These are phyloP conservation scores for Eupristina koningsbergeri DNA, from an alignment of 1,140 invertebrate species.

Conservation along the genomic window DNA sequence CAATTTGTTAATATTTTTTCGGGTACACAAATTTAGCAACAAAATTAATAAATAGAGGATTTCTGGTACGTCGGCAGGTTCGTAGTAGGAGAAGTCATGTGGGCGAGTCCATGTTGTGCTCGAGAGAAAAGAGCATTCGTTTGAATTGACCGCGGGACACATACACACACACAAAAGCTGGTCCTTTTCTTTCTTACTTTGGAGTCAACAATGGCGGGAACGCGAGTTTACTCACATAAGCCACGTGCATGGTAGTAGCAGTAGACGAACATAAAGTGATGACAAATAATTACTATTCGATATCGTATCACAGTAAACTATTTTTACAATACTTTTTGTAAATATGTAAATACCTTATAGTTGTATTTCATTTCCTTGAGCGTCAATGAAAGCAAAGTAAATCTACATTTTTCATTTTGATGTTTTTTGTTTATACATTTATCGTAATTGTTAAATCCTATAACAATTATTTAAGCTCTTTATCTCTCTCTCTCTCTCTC, in stretches of 20 bases:
- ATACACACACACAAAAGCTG: slow-evolving; percentile 22
- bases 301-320: too few relatives aligned
- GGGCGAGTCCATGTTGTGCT: slow-evolving; percentile 63
- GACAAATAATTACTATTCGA: neutral
- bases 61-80: neutral
- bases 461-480: too few relatives aligned
- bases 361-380: neutral
- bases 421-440: neutral
- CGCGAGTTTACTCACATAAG: slow-evolving; percentile 40
- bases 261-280: slow-evolving; percentile 46
- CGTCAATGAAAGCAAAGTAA: neutral
- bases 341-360: neutral
- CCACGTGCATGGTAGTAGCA: slow-evolving; percentile 53
- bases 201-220: slow-evolving; percentile 67
- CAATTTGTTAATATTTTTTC: slow-evolving; percentile 44
- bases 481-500: neutral
- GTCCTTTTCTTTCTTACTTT: neutral
- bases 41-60: neutral
- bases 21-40: neutral
- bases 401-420: neutral
- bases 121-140: slow-evolving; percentile 42
- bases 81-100: slow-evolving; percentile 25
- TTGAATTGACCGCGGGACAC: slow-evolving; percentile 57
- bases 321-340: too few relatives aligned
- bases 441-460: neutral